Base-by-base conservation (phyloP, 2,113 vertebrate genomes). In the Anser cygnoides region DNA sequence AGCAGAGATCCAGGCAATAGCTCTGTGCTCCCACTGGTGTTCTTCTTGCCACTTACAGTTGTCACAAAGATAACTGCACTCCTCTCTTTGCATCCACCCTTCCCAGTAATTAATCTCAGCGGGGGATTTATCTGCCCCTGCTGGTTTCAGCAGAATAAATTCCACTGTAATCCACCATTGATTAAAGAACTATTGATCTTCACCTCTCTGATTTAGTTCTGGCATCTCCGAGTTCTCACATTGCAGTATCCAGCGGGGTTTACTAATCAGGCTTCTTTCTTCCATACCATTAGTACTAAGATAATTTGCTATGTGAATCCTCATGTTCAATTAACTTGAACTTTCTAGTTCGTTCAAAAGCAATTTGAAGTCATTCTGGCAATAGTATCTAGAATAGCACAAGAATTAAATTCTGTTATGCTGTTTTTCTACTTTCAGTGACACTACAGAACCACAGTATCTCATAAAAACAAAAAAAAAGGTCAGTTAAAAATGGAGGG, bases 131-230 rank as follows among this genome's bases (percentile, higher is more conserved):
- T 94, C 86, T 91, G 66, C 73, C 75, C 91, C 94, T 66, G 61
- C 84, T 87, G 71, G 66, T 96, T 95, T 75, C 92, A 94, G 70
- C n/a, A 78, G 90, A 96, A 92, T 78, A 95, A 94, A 93, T 93
- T 94, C 87, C 63, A 63, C 59, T 78, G 73, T 88, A 96, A 95
- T 94, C 94, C 87, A 89, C 79, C 68, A 91, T 93, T 97, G 94
- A 96, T 97, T 97, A 95, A 97, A 97, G 94, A 88, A 88, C 96
- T 92, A 96, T 95, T 94, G 95, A 96, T 97, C 95, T 94, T 95
- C 92, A 92, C 80, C 78, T 91, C 82, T 90, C 88, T 91, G 90
- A 84, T 96, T 95, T 83, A 95, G 81, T 93, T 94, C 82, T 93
- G 87, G 74, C 91, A 88, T 82, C 89, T 96, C 63, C 1, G 0